These are phyloP conservation scores for Pherbina coryleti DNA, from an alignment of 2,888 invertebrate species.

Conservation along the genomic window DNA sequence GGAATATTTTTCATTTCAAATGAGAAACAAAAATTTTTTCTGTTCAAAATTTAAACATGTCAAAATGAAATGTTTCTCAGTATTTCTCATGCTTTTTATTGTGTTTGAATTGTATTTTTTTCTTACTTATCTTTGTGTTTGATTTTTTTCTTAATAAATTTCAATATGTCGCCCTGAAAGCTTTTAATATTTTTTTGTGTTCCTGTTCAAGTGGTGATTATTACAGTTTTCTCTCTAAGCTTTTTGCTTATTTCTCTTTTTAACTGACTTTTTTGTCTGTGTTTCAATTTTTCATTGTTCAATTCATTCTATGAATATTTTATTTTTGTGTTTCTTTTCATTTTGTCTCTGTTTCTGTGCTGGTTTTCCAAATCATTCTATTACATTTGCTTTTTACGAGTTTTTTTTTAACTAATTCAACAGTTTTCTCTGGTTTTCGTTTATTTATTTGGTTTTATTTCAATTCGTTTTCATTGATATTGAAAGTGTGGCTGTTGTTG, in stretches of 20 bases:
- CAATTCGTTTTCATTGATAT: neutral
- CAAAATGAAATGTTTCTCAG: conserved; percentile 35
- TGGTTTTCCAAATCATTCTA: conserved; percentile 28
- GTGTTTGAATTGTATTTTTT: conserved; percentile 7
- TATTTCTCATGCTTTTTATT: neutral
- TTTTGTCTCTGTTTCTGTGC: conserved; percentile 1
- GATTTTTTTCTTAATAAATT: neutral
- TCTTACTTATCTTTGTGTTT: conserved; percentile 13
- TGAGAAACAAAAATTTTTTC: conserved; percentile 36
- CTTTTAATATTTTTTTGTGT: conserved; percentile 12
- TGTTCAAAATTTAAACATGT: conserved; percentile 37
- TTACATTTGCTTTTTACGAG: conserved; percentile 35
- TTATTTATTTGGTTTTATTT: conserved; percentile 4
- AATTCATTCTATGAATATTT: neutral
- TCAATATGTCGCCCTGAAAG: neutral
- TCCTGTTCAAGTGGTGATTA: neutral
- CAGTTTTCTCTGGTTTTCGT: neutral
- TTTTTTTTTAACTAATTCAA: conserved; percentile 2
- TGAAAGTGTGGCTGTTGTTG: conserved; percentile 1
- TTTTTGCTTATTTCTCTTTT: neutral
- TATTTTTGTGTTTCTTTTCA: neutral
- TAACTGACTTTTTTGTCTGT: neutral
- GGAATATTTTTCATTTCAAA: neutral
- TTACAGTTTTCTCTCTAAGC: neutral
- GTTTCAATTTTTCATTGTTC: neutral